Percentiles rank a stretch among this genome's conserved stretches.
These are phyloP conservation scores for Dusona sp. DNA, from an alignment of 2,888 invertebrate genomes.

Conservation along the genomic window DNA sequence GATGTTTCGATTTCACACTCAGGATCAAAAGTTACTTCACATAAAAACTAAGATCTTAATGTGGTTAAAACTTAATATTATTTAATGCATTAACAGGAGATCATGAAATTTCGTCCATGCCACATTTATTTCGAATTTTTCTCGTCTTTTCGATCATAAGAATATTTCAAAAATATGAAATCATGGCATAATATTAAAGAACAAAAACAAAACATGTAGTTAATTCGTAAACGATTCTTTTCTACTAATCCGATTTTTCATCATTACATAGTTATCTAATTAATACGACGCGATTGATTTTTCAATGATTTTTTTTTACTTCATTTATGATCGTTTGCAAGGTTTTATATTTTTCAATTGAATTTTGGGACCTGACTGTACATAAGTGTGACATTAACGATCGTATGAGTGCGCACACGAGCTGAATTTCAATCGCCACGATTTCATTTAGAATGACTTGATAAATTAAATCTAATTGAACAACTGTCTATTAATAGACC, in stretches of 20 bases:
- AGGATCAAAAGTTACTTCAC: not conserved
- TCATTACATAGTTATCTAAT: not conserved
- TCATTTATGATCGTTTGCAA: no score
- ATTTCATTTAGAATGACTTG: conserved; percentile 14
- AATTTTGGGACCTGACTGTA: not conserved
- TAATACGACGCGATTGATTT: not conserved
- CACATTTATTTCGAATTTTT: not conserved
- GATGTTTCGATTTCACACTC: not conserved
- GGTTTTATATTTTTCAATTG: not conserved
- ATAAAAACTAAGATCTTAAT: no score
- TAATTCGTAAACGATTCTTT: no score
- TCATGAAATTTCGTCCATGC: not conserved
- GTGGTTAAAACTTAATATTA: no score
- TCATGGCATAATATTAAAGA: not conserved
- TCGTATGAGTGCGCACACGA: not conserved
- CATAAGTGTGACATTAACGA: conserved; percentile 3
- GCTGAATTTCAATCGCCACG: conserved; percentile 18
- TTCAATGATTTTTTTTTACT: not conserved
- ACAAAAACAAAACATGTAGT: no score
- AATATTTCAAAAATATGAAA: no score
- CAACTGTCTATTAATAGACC: conserved; percentile 1
- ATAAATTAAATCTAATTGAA: conserved; percentile 10
- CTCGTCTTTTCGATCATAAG: not conserved
- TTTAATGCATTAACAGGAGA: not conserved
- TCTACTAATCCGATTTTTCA: not conserved